A percentile compares a stretch with the other conserved stretches of the same genome.
These are phyloP conservation scores for Gulo gulo DNA, from an alignment of 2,113 vertebrate genomes.

Conservation along the genomic window DNA sequence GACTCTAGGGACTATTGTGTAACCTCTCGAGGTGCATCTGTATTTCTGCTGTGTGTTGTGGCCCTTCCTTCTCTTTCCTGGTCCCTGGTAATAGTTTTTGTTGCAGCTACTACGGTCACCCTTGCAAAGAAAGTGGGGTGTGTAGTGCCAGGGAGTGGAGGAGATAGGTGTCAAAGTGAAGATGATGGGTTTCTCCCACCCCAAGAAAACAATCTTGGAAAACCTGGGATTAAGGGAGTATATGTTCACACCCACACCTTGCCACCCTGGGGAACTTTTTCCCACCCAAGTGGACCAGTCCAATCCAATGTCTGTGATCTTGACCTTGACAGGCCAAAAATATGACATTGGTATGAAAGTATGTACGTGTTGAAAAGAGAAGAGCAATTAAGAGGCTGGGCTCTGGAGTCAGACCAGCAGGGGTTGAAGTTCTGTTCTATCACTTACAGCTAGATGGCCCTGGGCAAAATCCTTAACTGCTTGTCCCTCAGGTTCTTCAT, in stretches of 20 bases:
- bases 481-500: neutral
- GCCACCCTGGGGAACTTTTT: neutral
- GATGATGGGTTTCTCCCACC: neutral
- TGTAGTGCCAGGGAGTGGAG: neutral
- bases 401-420: neutral
- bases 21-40: neutral
- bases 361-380: neutral
- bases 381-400: neutral
- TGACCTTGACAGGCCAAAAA: neutral
- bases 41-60: neutral
- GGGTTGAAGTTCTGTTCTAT: neutral
- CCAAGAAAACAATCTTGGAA: neutral
- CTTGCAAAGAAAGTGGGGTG: neutral
- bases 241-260: neutral
- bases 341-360: neutral
- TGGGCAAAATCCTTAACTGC: conserved; percentile 1
- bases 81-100: neutral
- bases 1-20: conserved; percentile 36
- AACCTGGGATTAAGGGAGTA: neutral
- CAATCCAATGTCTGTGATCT: neutral
- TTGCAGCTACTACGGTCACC: neutral
- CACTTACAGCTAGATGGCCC: neutral
- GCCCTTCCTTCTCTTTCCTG: neutral
- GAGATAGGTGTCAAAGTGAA: neutral
- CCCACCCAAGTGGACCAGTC: neutral